Evolutionary conservation across 2,797 vertebrate species (phyloP), one percentile per base, ranked within the genome.

Genomic region (Arnoldichthys spilopterus): DNA sequence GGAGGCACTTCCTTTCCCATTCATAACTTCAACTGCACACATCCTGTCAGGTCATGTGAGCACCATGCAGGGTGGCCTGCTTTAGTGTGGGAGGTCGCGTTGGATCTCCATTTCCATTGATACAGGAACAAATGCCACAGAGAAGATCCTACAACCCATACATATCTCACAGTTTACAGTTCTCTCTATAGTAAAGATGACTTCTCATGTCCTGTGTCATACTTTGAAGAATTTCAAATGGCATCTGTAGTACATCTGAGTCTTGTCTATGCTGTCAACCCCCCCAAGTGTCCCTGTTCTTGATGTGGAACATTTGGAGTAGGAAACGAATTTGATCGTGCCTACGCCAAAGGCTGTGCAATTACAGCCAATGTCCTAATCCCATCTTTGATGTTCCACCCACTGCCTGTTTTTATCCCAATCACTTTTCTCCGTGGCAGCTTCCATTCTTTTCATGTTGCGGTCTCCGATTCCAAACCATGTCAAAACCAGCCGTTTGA

Each of bases 341-440:
- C 72, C 78, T 82, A 82, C 66, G 30, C 87, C 76, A 81, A 71
- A 83, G 79, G 80, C 74, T 83, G 74, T 37, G 49, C 80, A 73
- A 70, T 82, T 75, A 69, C 80, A 85, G 77, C 76, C 76, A 82
- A 80, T 83, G 62, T 87, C 83, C 77, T 90, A 89, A 91, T 91
- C 88, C 86, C 3, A 66, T 82, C 82, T 90, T 89, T 90, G 83
- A 91, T 88, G 82, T 87, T 87, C 85, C 88, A 72, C 89, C 88
- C 87, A 87, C 86, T 68, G 22, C 84, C 85, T 87, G 81, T 86
- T 84, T 85, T 82, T 45, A 69, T 82, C 63, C 59, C 64, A 77
- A 76, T 73, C 56, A 62, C 59, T 51, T 67, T 72, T 68, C 66
- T 61, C 63, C 54, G 54, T 32, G 34, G 66, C 22, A 61, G 72